Percentiles rank a stretch among this genome's conserved stretches.
Conservation (phyloP, 2,113 vertebrate genomes). For the Atrichornis clamosus region DNA sequence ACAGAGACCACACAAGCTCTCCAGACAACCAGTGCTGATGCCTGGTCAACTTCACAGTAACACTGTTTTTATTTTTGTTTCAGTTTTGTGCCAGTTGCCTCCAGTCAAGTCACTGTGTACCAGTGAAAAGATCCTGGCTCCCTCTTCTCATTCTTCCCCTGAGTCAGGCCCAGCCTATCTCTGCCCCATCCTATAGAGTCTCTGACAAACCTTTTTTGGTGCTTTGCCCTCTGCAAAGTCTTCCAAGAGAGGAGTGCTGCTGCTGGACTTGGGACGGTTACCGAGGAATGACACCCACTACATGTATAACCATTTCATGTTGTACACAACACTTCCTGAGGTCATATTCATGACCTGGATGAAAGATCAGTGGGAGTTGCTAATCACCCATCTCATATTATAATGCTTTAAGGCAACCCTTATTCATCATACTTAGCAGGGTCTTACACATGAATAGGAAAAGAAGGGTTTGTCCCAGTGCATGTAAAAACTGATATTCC, state of each 20-base stretch:
- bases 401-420: background rate
- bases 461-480: background rate
- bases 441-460: background rate
- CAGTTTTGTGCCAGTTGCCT: background rate
- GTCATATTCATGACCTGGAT: background rate
- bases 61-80: background rate
- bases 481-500: background rate
- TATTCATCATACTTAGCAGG: background rate
- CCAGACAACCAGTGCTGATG: background rate
- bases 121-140: background rate
- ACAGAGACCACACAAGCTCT: background rate
- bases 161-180: background rate
- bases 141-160: background rate
- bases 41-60: background rate
- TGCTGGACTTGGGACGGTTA: background rate
- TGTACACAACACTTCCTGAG: background rate
- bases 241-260: background rate
- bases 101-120: too few relatives aligned
- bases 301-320: background rate
- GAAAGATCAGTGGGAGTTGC: background rate
- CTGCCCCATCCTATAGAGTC: background rate
- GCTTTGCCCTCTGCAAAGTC: background rate
- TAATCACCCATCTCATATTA: background rate
- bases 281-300: background rate
- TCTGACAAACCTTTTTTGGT: background rate